These are phyloP conservation scores for Salarias fasciatus DNA, from an alignment of 2,797 vertebrate genomes.

Conservation along the genomic window DNA sequence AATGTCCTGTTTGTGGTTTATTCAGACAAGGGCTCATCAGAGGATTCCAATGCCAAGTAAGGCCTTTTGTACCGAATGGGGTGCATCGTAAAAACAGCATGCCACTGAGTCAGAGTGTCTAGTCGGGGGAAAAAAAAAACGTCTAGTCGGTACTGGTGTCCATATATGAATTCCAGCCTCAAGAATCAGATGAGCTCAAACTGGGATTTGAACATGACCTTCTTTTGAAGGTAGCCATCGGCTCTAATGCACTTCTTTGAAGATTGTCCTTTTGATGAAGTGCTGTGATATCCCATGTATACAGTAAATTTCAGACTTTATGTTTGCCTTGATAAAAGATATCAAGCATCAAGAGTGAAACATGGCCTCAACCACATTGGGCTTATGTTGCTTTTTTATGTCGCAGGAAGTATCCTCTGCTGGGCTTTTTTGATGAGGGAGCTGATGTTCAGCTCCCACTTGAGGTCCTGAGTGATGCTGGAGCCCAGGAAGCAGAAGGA, in stretches of 20 bases:
- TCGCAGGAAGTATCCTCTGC: too few species aligned
- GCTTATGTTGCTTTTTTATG: slow-evolving; percentile 35
- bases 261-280: slow-evolving; percentile 63
- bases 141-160: slow-evolving; percentile 39
- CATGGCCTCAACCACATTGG: slow-evolving; percentile 19
- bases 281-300: slow-evolving; percentile 48
- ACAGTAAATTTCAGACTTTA: slow-evolving; percentile 48
- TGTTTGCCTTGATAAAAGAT: slow-evolving; percentile 3
- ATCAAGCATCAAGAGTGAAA: slow-evolving; percentile 7
- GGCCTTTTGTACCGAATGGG: slow-evolving; percentile 37
- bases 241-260: slow-evolving; percentile 64
- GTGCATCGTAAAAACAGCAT: slow-evolving; percentile 51
- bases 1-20: slow-evolving; percentile 50
- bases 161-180: slow-evolving; percentile 44
- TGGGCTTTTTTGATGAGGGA: too few species aligned
- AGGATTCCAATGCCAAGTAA: slow-evolving; percentile 49
- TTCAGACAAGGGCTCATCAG: slow-evolving; percentile 42
- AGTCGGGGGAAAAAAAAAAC: too few species aligned
- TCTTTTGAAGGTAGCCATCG: slow-evolving; percentile 59
- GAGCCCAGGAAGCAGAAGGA: too few species aligned
- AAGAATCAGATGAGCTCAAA: slow-evolving; percentile 60
- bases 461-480: too few species aligned
- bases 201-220: slow-evolving; percentile 62
- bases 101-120: slow-evolving; percentile 56
- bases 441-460: too few species aligned